Evolutionary conservation across 2,888 invertebrate genomes (phyloP), one percentile per base, ranked within the genome.

Genomic region (Marronus borbonicus): DNA sequence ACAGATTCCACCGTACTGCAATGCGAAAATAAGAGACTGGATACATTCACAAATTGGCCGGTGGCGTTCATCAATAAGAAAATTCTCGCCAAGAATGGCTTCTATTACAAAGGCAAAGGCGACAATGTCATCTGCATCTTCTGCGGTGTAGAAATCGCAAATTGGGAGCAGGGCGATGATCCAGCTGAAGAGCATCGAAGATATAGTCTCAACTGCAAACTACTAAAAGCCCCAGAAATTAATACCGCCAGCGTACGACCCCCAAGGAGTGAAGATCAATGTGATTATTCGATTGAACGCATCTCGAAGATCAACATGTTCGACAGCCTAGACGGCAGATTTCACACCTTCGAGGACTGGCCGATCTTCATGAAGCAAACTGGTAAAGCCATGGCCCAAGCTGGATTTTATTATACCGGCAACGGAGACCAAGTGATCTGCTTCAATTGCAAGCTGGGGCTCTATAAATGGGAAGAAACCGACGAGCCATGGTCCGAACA

Each of bases 401-500:
- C 98, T 60, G 98, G 98, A 52, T 98, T 98, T 89, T 98, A 94
- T 87, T 98, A 97, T 86, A 95, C 95, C 5, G 97, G 97, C 82
- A 92, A 92, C 80, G 94, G 94, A 55, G 98, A 98, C 88, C 94
- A 96, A 85, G 97, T 97, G 0, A 93, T 96, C 79, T 98, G 98
- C 86, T 98, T 96, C 88, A 95, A 95, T 86, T 98, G 98, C 87
- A 97, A 97, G 83, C 97, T 97, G 62, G 98, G 98, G 0, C 90
- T 98, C 3, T 94, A 96, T 84, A 96, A 97, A 87, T 98, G 98
- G 98, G 96, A 97, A 86, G 93, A 93, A 64, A 92, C 93, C 78
- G 98, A 98, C 88, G 94, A 96, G 82, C 97, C 98, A 0, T 98
- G 98, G 97, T 94, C 94, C 82, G 97, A 98, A 87, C 98, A 98